Base-by-base conservation (phyloP, 2,797 vertebrate species). In the Selene dorsalis region DNA sequence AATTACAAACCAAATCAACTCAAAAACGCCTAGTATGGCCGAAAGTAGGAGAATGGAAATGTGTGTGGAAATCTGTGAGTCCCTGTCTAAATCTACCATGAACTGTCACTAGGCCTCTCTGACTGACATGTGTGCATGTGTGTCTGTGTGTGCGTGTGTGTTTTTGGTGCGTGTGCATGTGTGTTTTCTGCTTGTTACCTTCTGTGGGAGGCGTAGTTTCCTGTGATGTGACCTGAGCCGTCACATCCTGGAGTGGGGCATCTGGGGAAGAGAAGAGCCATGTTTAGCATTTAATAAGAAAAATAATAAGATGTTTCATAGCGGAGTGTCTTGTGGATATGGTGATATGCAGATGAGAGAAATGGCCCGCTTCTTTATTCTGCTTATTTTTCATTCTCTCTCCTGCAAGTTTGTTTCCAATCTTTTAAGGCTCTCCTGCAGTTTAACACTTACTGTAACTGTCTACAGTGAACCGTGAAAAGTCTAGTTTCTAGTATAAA, bases 241-340 rank as follows among this genome's bases (percentile, higher is more conserved):
- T 99, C 98, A 89, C 98, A 99, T 91, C 98, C 98, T 50, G 96
- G 97, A 26, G 98, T 99, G 89, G 98, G 98, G 94, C 98, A 99
- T 96, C 98, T 99, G 93, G 0, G 0, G 77, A 57, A 84, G 53
- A 69, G 61, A 43, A 81, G 52, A 55, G 32, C 26, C 39, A 22
- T 17, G 12, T 6, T 75, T 48, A 67, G 70, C 26, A 53, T 61
- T 80, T 52, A 59, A 57, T 26, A 30, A 16, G 41, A 52, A 18
- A 48, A 52, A 43, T 2, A 32, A 32, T 10, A 62, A 45, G 56
- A 18, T 22, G 47, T 61, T 62, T 57, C n/a, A 66, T 0, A n/a
- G 43, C 7, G n/a, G 43, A 13, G 24, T 10, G 32, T 56, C 55
- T 39, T 18, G 32, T 16, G 56, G 45, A 66, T 59, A 80, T 57